Evolutionary conservation across 2,113 vertebrate genomes (phyloP).

Genomic region (Zosterops borbonicus): DNA sequence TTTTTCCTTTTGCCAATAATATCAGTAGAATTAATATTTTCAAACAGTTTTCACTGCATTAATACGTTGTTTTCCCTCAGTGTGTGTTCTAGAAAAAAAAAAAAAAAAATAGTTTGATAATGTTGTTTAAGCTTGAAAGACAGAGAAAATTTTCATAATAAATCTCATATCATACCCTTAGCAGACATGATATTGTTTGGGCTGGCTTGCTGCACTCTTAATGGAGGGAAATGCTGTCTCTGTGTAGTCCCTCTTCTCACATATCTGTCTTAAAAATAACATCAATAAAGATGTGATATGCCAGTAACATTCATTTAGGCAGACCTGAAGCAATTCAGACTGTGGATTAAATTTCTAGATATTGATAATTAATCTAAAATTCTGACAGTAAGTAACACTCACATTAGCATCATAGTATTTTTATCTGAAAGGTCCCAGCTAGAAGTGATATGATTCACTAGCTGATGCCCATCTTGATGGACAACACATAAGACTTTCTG

Average conservation of each 20-base stretch:
- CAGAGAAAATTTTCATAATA: background rate
- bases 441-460: background rate
- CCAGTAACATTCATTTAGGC: conserved; percentile 33
- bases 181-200: background rate
- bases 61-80: background rate
- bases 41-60: background rate
- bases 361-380: conserved; percentile 44
- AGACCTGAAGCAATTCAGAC: background rate
- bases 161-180: background rate
- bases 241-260: background rate
- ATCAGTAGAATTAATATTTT: background rate
- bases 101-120: background rate
- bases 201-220: background rate
- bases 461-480: background rate
- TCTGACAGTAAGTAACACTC: conserved; percentile 50
- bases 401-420: conserved; percentile 11
- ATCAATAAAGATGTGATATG: conserved; percentile 25
- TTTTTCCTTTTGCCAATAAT: background rate
- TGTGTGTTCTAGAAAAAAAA: background rate
- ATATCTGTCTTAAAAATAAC: conserved; percentile 39
- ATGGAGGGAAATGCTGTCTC: conserved; percentile 1
- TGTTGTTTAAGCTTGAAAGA: background rate
- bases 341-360: conserved; percentile 26
- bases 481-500: background rate
- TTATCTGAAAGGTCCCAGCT: background rate